Conservation (phyloP, 1,140 invertebrate genomes). For the Anagrus nilaparvatae region DNA sequence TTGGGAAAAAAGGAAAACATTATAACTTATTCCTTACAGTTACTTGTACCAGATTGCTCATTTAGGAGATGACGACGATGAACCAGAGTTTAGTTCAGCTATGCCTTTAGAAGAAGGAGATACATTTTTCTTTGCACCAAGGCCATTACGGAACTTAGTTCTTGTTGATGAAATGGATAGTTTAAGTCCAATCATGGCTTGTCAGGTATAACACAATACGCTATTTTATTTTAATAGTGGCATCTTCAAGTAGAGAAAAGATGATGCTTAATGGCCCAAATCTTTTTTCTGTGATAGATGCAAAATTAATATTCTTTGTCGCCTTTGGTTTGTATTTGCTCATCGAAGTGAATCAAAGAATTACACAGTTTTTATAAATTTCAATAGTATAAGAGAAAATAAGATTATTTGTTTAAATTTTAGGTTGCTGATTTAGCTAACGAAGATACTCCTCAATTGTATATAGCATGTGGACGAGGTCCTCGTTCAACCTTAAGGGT, state of each 20-base stretch:
- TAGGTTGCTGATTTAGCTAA: constrained; percentile 77
- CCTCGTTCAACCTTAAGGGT: constrained; percentile 88
- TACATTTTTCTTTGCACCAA: constrained; percentile 97
- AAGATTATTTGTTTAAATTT: background rate
- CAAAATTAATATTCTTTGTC: constrained; percentile 33
- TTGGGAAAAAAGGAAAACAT: background rate
- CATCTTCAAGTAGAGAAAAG: constrained; percentile 29
- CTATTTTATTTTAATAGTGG: constrained; percentile 10
- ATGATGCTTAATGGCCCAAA: constrained; percentile 10
- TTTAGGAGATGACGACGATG: constrained; percentile 98
- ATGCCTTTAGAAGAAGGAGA: constrained; percentile 98
- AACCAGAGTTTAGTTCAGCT: constrained; percentile 96
- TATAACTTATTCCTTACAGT: constrained; percentile 41
- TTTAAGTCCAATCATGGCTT: constrained; percentile 84
- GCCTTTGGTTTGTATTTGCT: constrained; percentile 35
- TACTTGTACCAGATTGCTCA: constrained; percentile 98
- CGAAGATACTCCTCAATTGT: constrained; percentile 97
- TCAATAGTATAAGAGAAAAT: constrained; percentile 4
- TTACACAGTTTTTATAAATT: constrained; percentile 17
- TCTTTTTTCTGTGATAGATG: constrained; percentile 27
- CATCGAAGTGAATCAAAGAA: constrained; percentile 34
- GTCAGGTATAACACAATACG: constrained; percentile 53
- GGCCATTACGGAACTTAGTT: constrained; percentile 89
- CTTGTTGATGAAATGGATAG: constrained; percentile 97
- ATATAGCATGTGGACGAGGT: constrained; percentile 90